phyloP scores from a whole-genome alignment of 2,888 invertebrate species.

The Linnaemya tessellans region DNA sequence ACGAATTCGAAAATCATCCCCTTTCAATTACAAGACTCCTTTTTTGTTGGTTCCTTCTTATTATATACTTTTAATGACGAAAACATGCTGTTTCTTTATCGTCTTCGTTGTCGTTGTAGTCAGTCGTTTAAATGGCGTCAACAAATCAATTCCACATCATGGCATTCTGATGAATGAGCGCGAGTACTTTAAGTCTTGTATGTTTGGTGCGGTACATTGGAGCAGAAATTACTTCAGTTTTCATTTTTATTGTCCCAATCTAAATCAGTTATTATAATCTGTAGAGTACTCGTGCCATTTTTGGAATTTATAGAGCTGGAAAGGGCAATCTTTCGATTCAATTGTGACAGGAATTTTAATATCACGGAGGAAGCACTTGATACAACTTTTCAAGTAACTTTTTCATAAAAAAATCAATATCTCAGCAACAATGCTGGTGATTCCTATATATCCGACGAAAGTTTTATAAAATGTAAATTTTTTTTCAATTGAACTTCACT shows the following conservation, averaged over 20 bases:
- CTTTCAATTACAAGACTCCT: conserved; percentile 20
- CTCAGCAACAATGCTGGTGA: no score
- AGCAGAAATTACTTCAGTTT: conserved; percentile 14
- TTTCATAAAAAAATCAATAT: no score
- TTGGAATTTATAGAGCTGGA: background rate
- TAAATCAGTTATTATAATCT: conserved; percentile 47
- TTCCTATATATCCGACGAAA: no score
- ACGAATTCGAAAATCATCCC: conserved; percentile 47
- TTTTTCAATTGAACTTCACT: no score
- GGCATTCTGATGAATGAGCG: conserved; percentile 72
- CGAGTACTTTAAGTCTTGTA: conserved; percentile 39
- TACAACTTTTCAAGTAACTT: no score
- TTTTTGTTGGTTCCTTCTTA: conserved; percentile 3
- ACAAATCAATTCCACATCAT: conserved; percentile 74
- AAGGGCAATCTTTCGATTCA: background rate
- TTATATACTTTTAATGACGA: conserved; percentile 24
- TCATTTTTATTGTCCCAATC: conserved; percentile 45
- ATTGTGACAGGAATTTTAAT: no score
- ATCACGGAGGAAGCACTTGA: no score
- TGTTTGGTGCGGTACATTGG: conserved; percentile 19
- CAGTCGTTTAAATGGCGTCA: conserved; percentile 71
- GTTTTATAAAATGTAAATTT: no score
- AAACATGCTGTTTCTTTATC: conserved; percentile 61
- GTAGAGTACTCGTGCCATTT: conserved; percentile 21
- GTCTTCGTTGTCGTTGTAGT: conserved; percentile 37